phyloP scores from a whole-genome alignment of 2,113 vertebrate genomes.

The Ammospiza nelsoni region DNA sequence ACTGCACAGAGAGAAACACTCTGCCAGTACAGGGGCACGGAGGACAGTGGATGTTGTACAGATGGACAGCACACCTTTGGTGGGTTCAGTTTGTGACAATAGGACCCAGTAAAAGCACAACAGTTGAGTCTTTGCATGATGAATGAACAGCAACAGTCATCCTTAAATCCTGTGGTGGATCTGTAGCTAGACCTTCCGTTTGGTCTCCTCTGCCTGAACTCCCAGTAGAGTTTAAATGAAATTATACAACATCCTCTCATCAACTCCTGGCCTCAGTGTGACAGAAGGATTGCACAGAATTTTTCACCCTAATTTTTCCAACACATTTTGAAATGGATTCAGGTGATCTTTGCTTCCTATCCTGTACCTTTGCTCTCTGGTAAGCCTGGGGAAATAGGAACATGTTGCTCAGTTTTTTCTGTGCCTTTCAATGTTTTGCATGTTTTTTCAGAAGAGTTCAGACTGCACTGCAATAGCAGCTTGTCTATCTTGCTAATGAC shows the following conservation, averaged over 20 bases:
- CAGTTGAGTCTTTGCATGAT: background rate
- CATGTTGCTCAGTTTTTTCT: background rate
- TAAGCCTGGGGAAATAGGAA: background rate
- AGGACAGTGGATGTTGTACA: background rate
- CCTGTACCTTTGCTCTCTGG: background rate
- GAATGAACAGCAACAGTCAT: background rate
- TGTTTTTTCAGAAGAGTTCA: background rate
- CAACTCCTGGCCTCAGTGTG: background rate
- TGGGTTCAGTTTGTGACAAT: background rate
- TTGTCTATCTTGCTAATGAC: background rate
- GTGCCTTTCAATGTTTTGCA: background rate
- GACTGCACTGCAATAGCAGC: background rate
- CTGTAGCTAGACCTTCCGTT: background rate
- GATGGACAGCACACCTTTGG: background rate
- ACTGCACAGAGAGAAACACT: rapidly evolving
- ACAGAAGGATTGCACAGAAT: background rate
- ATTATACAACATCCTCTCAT: background rate
- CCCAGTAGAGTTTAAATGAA: background rate
- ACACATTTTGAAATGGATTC: background rate
- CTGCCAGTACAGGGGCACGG: rapidly evolving
- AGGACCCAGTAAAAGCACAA: background rate
- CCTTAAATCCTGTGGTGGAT: background rate
- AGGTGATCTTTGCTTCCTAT: background rate
- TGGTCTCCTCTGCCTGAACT: background rate
- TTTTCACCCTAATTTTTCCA: background rate